phyloP scores from a whole-genome alignment of 2,888 invertebrate genomes.

The Rhingia campestris region DNA sequence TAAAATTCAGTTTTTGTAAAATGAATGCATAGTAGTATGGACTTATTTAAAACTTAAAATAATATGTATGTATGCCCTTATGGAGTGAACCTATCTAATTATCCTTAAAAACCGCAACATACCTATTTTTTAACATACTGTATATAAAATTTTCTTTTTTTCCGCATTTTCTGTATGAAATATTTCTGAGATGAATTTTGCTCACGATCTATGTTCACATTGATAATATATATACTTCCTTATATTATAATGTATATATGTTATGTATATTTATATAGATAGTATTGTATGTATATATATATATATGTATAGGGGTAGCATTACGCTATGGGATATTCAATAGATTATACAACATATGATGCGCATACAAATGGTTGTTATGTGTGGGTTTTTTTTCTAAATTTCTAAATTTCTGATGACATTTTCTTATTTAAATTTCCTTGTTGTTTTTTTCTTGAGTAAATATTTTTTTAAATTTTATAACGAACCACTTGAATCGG shows the following conservation, averaged over 20 bases:
- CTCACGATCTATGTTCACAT: constrained; percentile 26
- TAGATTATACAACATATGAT: constrained; percentile 42
- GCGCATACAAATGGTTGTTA: constrained; percentile 45
- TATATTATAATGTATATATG: constrained; percentile 10
- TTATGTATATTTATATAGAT: constrained; percentile 18
- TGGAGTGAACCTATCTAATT: constrained; percentile 2
- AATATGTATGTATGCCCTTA: background rate
- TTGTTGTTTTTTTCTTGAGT: background rate
- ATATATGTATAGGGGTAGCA: background rate
- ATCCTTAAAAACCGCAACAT: background rate
- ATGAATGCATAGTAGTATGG: too few relatives aligned
- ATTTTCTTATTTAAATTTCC: constrained; percentile 42
- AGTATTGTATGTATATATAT: constrained; percentile 42
- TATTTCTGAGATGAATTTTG: constrained; percentile 12
- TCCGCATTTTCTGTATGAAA: background rate
- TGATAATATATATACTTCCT: constrained; percentile 16
- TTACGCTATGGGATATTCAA: constrained; percentile 14
- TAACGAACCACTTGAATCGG: constrained; percentile 88
- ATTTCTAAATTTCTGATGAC: constrained; percentile 32
- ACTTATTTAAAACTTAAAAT: too few relatives aligned
- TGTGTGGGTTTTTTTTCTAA: constrained; percentile 44
- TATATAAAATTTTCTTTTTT: constrained; percentile 6
- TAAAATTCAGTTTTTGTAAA: too few relatives aligned
- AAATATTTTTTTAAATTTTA: constrained; percentile 45
- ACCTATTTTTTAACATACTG: background rate